Evolutionary conservation across 2,797 vertebrate genomes (phyloP).

Genomic region (Benthosema pterotum): DNA sequence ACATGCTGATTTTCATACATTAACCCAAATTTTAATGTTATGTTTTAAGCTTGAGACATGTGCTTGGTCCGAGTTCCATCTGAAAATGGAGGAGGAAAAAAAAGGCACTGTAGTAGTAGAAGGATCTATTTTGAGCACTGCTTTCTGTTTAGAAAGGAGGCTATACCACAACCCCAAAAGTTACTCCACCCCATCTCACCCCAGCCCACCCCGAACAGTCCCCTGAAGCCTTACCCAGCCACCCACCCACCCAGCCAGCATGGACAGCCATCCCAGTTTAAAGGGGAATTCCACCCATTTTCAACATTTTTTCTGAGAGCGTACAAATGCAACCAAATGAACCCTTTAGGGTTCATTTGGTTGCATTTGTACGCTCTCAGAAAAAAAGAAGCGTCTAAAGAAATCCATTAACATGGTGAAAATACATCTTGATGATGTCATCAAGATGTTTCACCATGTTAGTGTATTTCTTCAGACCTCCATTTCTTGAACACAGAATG

Average conservation of each 20-base stretch:
- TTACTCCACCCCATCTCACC: slow-evolving; percentile 58
- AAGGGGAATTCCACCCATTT: no score
- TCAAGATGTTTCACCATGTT: no score
- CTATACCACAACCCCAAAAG: slow-evolving; percentile 50
- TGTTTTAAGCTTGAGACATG: slow-evolving; percentile 44
- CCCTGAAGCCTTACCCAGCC: slow-evolving; percentile 23
- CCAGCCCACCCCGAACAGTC: slow-evolving; percentile 28
- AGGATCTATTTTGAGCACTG: slow-evolving; percentile 58
- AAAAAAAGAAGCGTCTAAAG: no score
- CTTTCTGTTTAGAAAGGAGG: slow-evolving; percentile 64
- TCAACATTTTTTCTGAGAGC: no score
- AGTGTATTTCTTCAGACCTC: no score
- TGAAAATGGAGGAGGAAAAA: slow-evolving; percentile 23
- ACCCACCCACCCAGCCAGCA: slow-evolving; percentile 14
- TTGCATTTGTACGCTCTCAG: no score
- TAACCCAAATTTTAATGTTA: slow-evolving; percentile 36
- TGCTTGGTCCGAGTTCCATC: slow-evolving; percentile 38
- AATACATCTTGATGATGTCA: no score
- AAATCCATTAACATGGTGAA: no score
- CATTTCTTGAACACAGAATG: no score
- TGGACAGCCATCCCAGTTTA: neutral
- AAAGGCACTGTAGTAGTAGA: slow-evolving; percentile 35
- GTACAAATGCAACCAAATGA: no score
- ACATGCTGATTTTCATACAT: slow-evolving; percentile 13
- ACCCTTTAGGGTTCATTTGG: no score